Evolutionary conservation across 2,888 invertebrate species (phyloP).

Genomic region (Papilio protenor): DNA sequence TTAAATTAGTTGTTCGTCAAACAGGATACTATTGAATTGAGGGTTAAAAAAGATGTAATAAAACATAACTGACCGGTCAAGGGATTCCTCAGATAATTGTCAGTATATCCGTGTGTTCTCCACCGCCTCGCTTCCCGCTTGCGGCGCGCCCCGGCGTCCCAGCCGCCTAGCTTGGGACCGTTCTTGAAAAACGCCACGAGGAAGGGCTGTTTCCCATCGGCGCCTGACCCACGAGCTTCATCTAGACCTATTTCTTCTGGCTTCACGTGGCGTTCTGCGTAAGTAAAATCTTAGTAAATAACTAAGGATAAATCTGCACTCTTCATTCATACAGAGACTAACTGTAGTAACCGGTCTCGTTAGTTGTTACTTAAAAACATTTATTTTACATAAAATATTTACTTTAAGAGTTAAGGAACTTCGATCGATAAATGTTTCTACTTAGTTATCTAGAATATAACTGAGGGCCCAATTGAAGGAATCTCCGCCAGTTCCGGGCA

Average conservation of each 20-base stretch:
- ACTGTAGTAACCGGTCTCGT: too few species aligned
- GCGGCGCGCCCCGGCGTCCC: constrained; percentile 84
- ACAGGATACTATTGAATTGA: not conserved
- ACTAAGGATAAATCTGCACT: not conserved
- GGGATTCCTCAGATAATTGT: constrained; percentile 83
- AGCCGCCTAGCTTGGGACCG: constrained; percentile 77
- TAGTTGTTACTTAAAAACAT: too few species aligned
- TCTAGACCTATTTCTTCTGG: constrained; percentile 94
- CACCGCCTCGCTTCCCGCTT: constrained; percentile 84
- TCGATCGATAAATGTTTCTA: too few species aligned
- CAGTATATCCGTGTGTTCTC: constrained; percentile 78
- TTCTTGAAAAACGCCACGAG: constrained; percentile 95
- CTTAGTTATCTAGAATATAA: too few species aligned
- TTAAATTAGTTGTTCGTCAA: too few species aligned
- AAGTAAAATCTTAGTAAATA: constrained; percentile 18
- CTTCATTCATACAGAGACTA: too few species aligned
- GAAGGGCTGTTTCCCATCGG: constrained; percentile 94
- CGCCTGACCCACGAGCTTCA: constrained; percentile 85
- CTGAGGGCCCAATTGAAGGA: too few species aligned
- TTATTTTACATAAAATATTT: too few species aligned
- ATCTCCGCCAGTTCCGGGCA: too few species aligned
- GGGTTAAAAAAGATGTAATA: not conserved
- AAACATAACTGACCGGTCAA: constrained; percentile 73
- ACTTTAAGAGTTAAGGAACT: too few species aligned
- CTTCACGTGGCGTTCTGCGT: constrained; percentile 89